Percentiles rank a stretch among this genome's conserved stretches.
phyloP scores from a whole-genome alignment of 2,888 invertebrate genomes.

The Sussaba pulchella region DNA sequence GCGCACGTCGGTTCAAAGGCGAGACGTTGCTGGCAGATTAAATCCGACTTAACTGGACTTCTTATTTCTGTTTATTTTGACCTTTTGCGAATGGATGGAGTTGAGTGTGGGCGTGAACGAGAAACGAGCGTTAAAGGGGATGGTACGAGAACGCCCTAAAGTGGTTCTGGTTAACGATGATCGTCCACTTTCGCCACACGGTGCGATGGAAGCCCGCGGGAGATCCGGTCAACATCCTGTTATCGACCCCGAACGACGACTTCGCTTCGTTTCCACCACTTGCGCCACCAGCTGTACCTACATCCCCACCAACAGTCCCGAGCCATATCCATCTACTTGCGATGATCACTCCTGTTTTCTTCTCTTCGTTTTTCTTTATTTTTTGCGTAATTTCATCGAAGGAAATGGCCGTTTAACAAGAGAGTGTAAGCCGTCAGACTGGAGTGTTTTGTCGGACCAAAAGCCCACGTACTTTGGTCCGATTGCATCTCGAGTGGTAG shows the following conservation, averaged over 20 bases:
- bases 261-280: conserved; percentile 28
- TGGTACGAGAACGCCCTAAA: conserved; percentile 60
- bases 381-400: not conserved
- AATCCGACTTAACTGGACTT: conserved; percentile 59
- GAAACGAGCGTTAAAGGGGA: conserved; percentile 61
- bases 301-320: conserved; percentile 5
- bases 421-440: not conserved
- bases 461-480: not conserved
- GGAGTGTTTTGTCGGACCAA: not conserved
- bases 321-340: conserved; percentile 12
- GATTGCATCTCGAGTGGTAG: conserved; percentile 2
- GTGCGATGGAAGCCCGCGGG: conserved; percentile 34
- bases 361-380: too few relatives aligned
- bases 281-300: not conserved
- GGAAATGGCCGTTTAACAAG: conserved; percentile 5
- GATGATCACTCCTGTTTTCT: conserved; percentile 10
- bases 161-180: conserved; percentile 66
- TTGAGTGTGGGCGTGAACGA: conserved; percentile 54
- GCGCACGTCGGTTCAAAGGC: conserved; percentile 31
- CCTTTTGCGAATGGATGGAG: conserved; percentile 8
- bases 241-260: conserved; percentile 46
- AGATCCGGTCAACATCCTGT: conserved; percentile 61
- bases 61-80: conserved; percentile 25
- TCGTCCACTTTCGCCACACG: conserved; percentile 59
- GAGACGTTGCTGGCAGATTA: conserved; percentile 42